Percentiles rank a stretch among this genome's conserved stretches.
Evolutionary conservation across 2,797 vertebrate species (phyloP).

Genomic region (Lerista edwardsae): DNA sequence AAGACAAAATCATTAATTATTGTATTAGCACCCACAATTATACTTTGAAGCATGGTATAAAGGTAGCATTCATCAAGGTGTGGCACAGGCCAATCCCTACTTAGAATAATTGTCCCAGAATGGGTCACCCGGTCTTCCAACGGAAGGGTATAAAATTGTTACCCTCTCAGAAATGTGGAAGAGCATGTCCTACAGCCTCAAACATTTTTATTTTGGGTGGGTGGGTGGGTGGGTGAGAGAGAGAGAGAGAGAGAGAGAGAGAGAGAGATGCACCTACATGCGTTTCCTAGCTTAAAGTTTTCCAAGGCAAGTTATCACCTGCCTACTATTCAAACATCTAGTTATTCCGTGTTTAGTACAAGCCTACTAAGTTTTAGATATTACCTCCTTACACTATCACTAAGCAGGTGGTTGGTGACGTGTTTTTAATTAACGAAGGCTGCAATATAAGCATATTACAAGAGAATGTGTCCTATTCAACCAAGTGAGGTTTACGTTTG

Average conservation of each 20-base stretch:
- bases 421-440: too few relatives aligned
- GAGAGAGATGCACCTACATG: too few relatives aligned
- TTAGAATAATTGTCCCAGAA: background rate
- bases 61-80: background rate
- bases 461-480: too few relatives aligned
- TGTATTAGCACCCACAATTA: background rate
- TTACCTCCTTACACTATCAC: too few relatives aligned
- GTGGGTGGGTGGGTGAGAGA: too few relatives aligned
- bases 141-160: background rate
- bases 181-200: background rate
- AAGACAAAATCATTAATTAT: constrained; percentile 62
- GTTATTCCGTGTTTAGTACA: background rate
- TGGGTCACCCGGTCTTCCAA: background rate
- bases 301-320: background rate
- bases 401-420: background rate
- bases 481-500: too few relatives aligned
- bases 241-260: too few relatives aligned
- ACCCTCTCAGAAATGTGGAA: background rate
- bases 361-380: background rate
- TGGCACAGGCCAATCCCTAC: background rate
- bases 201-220: too few relatives aligned
- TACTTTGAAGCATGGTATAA: background rate
- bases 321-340: background rate
- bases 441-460: too few relatives aligned
- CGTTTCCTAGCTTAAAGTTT: background rate